A percentile compares a stretch with the other conserved stretches of the same genome.
phyloP scores from a whole-genome alignment of 2,113 vertebrate species.

The Nothocercus julius region DNA sequence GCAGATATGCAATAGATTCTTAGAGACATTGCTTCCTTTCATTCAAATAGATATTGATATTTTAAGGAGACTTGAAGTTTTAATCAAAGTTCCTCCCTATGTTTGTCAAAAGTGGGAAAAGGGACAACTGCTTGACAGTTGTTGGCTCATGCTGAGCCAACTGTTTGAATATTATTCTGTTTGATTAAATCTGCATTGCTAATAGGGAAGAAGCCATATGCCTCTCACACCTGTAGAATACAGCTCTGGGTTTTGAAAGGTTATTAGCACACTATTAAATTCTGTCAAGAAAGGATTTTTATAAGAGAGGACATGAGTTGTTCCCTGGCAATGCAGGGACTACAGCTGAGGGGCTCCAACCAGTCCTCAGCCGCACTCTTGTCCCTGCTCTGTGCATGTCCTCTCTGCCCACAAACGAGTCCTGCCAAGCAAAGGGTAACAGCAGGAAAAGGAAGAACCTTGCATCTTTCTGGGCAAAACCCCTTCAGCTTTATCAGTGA shows the following conservation, averaged over 20 bases:
- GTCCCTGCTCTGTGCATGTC: rapidly evolving
- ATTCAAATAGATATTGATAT: not conserved
- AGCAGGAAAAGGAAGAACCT: not conserved
- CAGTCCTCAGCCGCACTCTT: not conserved
- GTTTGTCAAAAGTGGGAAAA: slow-evolving; percentile 26
- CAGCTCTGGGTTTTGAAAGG: slow-evolving; percentile 9
- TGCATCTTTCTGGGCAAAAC: not conserved
- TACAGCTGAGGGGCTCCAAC: not conserved
- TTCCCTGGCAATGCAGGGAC: not conserved
- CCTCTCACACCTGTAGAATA: slow-evolving; percentile 52
- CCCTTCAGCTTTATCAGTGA: not conserved
- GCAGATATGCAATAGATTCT: not conserved
- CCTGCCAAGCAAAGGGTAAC: rapidly evolving
- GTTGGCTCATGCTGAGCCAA: slow-evolving; percentile 38
- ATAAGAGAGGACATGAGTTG: not conserved
- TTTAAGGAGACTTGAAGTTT: slow-evolving; percentile 42
- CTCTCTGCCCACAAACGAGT: not conserved
- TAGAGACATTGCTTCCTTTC: not conserved
- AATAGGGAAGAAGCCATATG: slow-evolving; percentile 55
- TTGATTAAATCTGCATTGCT: slow-evolving; percentile 74
- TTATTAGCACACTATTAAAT: slow-evolving; percentile 19
- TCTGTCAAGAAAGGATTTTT: not conserved
- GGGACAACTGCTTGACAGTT: slow-evolving; percentile 36
- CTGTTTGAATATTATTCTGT: slow-evolving; percentile 48
- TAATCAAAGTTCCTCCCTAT: slow-evolving; percentile 42